Evolutionary conservation across 2,797 vertebrate species (phyloP), one percentile per base, ranked within the genome.

Genomic region (Halcyon leucocephala): DNA sequence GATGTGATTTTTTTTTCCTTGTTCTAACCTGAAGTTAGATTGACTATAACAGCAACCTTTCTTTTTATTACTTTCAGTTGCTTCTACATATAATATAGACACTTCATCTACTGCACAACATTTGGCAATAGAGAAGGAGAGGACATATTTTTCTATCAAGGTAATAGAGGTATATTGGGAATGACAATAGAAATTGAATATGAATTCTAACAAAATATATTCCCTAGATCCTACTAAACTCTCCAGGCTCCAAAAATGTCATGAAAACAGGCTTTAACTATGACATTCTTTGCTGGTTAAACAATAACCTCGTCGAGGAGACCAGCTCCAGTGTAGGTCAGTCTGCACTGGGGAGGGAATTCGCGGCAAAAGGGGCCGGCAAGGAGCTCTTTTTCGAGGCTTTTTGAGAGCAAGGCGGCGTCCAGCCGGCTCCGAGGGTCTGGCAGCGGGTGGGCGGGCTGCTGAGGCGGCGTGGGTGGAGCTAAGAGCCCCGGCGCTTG

Each of bases 181-280:
- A 73, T 61, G 83, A 90, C 60, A 91, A 62, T 31, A 89, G 77
- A 94, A 96, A 90, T 64, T 55, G 39, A 86, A 84, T 69, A 72
- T 82, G 80, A 91, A 16, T 8, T 89, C 60, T 82, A 80, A 81
- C 39, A 69, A 94, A 95, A 84, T 85, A 18, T 72, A 66, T 86
- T 95, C 66, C 37, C 80, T 55, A 86, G 52, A 80, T 82, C 31
- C 66, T 90, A 51, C 35, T 90, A 72, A 94, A 89, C n/a, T 46
- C 25, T 69, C 44, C 37, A 80, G 41, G n/a, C 33, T 72, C 60
- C 57, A 60, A 93, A 92, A 94, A 82, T 62, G 39, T 86, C 19
- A 81, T 64, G 49, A 90, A 93, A 93, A 48, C 21, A 87, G 16
- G 16, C 49, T 92, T 92, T 92, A 92, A 78, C 49, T 79, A 21